Base-by-base conservation (phyloP, 2,797 vertebrate species). In the Botia kubotai region DNA sequence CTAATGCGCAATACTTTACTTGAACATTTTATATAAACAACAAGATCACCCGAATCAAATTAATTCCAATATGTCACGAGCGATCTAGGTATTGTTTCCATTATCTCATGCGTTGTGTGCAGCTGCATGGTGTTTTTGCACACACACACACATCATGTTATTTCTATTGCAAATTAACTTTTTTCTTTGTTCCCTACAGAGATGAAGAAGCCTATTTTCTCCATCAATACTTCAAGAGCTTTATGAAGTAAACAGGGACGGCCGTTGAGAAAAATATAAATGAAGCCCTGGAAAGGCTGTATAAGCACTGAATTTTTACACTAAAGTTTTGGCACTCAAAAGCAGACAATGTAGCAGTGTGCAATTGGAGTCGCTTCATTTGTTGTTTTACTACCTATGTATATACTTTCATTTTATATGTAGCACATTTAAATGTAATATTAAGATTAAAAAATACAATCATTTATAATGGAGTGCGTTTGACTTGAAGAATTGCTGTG, bases 291-390 rank as follows among this genome's bases (percentile, higher is more conserved):
- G 93, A 90, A 88, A 92, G 90, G 93, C 90, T 92, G 91, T 93
- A 93, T 90, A 96, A 96, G 96, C 96, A 98, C 96, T 97, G 96
- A 97, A 95, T 96, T 95, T 95, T 96, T 92, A 98, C 97, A 98
- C 97, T 98, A 96, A 95, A 94, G 87, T 93, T 93, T 94, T 95
- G 97, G 96, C 97, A 95, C 93, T 96, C 95, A 96, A 94, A 97
- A 97, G 95, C 97, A 95, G 94, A 93, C 93, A 92, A 98, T 98
- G 97, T 99, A 99, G 97, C 97, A 97, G 94, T 95, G 93, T 96
- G 96, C 96, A 97, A 97, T 95, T 95, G 94, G 94, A 95, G 82
- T 74, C 70, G 60, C 58, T 83, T 87, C 68, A 75, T 74, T 83
- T 89, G 91, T 93, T 93, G 84, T 89, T 80, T 88, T 93, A 95